Base-by-base conservation (phyloP, 2,113 vertebrate species). In the Capricornis sumatraensis region DNA sequence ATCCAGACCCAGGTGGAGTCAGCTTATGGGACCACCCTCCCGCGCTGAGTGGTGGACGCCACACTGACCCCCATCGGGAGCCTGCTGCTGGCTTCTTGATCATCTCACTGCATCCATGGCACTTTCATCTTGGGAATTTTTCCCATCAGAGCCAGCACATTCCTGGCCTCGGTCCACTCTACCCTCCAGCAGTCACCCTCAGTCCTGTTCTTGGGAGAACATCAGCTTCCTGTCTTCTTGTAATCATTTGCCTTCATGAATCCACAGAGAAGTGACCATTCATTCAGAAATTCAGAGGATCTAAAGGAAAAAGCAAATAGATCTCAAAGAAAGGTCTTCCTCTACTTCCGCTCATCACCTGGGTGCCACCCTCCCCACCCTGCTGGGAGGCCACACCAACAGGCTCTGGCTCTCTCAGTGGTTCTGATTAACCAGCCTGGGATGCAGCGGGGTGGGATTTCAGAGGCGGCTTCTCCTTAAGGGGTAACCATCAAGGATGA, bases 11-110 rank as follows among this genome's bases (percentile, higher is more conserved):
- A 40, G 25, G 52, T 6, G 12, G 25, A 84, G 36, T 25, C 23
- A 84, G 53, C 36, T 28, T n/a, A 3, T 1, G 19, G 25, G 15
- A 55, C 4, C 8, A 11, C 53, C n/a, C 53, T 84, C n/a, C 14
- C 4, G 5, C 16, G 4, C 14, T 1, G 15, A 27, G 87, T 1
- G 0, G n/a, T 10, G 71, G 14, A 14, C 5, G 9, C 50, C 4
- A 6, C 4, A 6, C n/a, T 12, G 12, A 40, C 33, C 2, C 7
- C 50, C 23, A 0, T 23, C 0, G 1, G 81, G 52, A 36, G 21
- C 81, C 81, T 55, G 1, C 33, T 27, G 21, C 12, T 1, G 81
- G 81, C 19, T 55, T 53, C 33, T 13, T 27, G 50, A 5, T 36
- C 53, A 8, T 50, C 28, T 16, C 50, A 33, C 50, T 27, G 33